phyloP scores from a whole-genome alignment of 2,888 invertebrate species.

The Yponomeuta plumbellus region DNA sequence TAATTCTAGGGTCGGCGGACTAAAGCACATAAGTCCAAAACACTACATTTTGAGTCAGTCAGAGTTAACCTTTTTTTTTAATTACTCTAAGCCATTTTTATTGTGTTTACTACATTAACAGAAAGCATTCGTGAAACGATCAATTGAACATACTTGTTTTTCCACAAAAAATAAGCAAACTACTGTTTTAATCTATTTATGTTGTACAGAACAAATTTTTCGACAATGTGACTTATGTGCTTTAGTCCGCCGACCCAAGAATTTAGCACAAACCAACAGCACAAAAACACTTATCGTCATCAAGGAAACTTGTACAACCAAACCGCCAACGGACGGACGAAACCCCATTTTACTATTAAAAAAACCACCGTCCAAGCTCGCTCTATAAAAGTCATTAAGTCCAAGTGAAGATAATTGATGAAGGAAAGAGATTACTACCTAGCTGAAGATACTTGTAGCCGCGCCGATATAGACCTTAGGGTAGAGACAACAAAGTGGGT shows the following conservation, averaged over 20 bases:
- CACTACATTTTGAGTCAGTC: no score
- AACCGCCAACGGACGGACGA: slow-evolving; percentile 11
- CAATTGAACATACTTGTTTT: no score
- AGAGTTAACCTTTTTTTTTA: no score
- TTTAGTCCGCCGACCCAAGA: not conserved
- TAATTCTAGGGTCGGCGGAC: no score
- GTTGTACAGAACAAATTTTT: no score
- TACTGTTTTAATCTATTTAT: no score
- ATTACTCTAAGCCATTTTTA: no score
- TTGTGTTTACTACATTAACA: no score
- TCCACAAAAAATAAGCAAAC: no score
- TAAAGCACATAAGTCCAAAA: no score
- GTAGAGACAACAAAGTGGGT: not conserved
- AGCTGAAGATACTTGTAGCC: slow-evolving; percentile 29
- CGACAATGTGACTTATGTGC: no score
- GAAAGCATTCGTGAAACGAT: no score
- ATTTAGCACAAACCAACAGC: not conserved
- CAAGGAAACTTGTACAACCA: not conserved
- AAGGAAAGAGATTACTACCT: slow-evolving; percentile 69
- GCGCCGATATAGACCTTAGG: slow-evolving; percentile 7
- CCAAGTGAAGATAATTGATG: slow-evolving; percentile 74
- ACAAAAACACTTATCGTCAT: not conserved
- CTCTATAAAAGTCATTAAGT: slow-evolving; percentile 77
- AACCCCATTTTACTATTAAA: slow-evolving; percentile 44
- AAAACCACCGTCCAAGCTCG: slow-evolving; percentile 38